Conservation (phyloP, 1,140 invertebrate species). For the Sminthurides bifidus region DNA sequence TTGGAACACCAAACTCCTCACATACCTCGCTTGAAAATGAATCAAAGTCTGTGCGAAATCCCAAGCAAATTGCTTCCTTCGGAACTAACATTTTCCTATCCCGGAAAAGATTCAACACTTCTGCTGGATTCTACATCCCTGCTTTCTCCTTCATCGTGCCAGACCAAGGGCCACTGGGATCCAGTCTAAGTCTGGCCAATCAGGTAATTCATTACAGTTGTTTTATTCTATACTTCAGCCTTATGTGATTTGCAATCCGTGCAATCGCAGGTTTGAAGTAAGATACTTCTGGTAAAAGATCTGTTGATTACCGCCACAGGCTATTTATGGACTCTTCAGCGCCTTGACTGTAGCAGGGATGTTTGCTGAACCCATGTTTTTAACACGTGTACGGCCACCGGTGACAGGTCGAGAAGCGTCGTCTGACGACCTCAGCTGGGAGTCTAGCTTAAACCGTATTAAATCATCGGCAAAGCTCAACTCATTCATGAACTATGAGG, state of each 20-base stretch:
- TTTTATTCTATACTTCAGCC: not conserved
- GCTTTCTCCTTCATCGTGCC: too few relatives aligned
- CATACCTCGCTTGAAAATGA: not conserved
- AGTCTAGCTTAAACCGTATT: slow-evolving; percentile 16
- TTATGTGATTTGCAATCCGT: not conserved
- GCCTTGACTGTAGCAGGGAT: slow-evolving; percentile 12
- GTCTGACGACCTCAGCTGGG: slow-evolving; percentile 8
- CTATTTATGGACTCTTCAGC: too few relatives aligned
- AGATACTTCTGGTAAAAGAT: slow-evolving; percentile 14
- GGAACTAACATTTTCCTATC: not conserved
- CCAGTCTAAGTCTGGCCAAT: slow-evolving; percentile 17
- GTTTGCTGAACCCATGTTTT: slow-evolving; percentile 22
- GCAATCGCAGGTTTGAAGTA: not conserved
- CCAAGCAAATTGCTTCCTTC: too few relatives aligned
- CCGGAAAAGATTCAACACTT: too few relatives aligned
- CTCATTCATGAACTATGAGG: slow-evolving; percentile 18
- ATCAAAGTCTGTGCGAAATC: not conserved
- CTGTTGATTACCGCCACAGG: not conserved
- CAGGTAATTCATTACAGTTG: slow-evolving; percentile 7
- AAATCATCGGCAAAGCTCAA: slow-evolving; percentile 21
- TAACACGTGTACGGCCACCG: slow-evolving; percentile 1
- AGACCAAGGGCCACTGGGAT: too few relatives aligned
- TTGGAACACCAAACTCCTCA: not conserved
- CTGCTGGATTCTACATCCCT: too few relatives aligned
- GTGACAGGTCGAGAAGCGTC: slow-evolving; percentile 7